Conservation (phyloP, 2,888 invertebrate genomes). For the Melieria omissa region DNA sequence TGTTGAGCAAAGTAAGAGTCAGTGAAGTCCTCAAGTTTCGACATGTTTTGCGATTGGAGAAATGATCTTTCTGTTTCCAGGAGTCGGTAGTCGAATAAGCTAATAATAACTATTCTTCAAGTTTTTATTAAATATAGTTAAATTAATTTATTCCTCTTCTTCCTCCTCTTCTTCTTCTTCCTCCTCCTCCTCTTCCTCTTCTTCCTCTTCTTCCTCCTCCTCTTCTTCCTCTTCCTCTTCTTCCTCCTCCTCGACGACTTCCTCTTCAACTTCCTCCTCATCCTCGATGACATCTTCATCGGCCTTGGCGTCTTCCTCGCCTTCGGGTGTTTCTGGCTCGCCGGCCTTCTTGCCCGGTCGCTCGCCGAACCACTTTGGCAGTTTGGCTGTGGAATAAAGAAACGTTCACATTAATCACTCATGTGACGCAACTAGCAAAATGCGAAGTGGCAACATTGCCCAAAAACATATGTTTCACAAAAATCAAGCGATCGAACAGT, state of each 20-base stretch:
- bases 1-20: slow-evolving; percentile 16
- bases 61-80: slow-evolving; percentile 26
- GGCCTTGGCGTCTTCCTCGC: slow-evolving; percentile 87
- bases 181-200: slow-evolving; percentile 68
- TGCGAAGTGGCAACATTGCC: neutral
- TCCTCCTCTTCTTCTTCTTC: slow-evolving; percentile 66
- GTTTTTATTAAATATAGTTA: slow-evolving; percentile 58
- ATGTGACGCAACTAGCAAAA: neutral
- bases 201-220: slow-evolving; percentile 70
- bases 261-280: slow-evolving; percentile 81
- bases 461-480: too few relatives aligned
- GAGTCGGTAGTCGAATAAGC: slow-evolving; percentile 55
- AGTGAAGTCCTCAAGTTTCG: slow-evolving; percentile 24
- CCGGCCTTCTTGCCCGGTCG: slow-evolving; percentile 92
- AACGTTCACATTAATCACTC: neutral
- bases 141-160: slow-evolving; percentile 65
- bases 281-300: slow-evolving; percentile 78
- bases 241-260: slow-evolving; percentile 80
- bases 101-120: slow-evolving; percentile 63
- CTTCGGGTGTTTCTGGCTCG: slow-evolving; percentile 90
- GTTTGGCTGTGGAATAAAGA: slow-evolving; percentile 74
- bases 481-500: too few relatives aligned
- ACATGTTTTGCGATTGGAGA: neutral
- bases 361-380: slow-evolving; percentile 97
- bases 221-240: slow-evolving; percentile 76